These are phyloP conservation scores for Zaprionus vittiger DNA, from an alignment of 1,140 invertebrate species.

Conservation along the genomic window DNA sequence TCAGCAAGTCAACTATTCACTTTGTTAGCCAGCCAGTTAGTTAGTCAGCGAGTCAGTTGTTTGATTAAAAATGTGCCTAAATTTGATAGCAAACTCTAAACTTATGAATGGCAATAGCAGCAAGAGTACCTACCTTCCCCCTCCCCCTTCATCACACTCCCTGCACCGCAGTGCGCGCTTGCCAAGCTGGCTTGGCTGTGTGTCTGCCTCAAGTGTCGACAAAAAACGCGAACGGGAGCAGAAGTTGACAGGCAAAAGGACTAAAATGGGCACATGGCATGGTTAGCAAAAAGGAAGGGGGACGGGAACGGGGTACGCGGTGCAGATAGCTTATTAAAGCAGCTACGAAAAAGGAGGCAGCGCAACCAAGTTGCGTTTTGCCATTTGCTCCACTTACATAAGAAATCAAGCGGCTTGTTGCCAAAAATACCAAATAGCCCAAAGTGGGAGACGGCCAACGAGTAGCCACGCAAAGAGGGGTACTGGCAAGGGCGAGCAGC, in stretches of 20 bases:
- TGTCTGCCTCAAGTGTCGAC: slow-evolving; percentile 50
- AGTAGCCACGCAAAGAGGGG: background rate
- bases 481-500: background rate
- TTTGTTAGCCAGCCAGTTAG: background rate
- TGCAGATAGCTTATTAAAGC: slow-evolving; percentile 53
- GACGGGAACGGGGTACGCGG: background rate
- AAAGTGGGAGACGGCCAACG: background rate
- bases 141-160: background rate
- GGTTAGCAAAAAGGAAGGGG: background rate
- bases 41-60: slow-evolving; percentile 31
- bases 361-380: slow-evolving; percentile 43
- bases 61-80: slow-evolving; percentile 63
- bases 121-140: background rate
- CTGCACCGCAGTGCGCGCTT: slow-evolving; percentile 13
- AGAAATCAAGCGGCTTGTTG: slow-evolving; percentile 56
- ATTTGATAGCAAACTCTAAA: slow-evolving; percentile 49
- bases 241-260: slow-evolving; percentile 55
- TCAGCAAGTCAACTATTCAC: slow-evolving; percentile 17
- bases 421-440: slow-evolving; percentile 62
- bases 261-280: slow-evolving; percentile 27
- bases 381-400: slow-evolving; percentile 70
- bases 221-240: slow-evolving; percentile 53
- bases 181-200: slow-evolving; percentile 29
- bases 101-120: slow-evolving; percentile 55
- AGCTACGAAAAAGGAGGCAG: slow-evolving; percentile 21